Evolutionary conservation across 1,140 invertebrate species (phyloP), one percentile per base, ranked within the genome.

Genomic region (Drosophila azteca): DNA sequence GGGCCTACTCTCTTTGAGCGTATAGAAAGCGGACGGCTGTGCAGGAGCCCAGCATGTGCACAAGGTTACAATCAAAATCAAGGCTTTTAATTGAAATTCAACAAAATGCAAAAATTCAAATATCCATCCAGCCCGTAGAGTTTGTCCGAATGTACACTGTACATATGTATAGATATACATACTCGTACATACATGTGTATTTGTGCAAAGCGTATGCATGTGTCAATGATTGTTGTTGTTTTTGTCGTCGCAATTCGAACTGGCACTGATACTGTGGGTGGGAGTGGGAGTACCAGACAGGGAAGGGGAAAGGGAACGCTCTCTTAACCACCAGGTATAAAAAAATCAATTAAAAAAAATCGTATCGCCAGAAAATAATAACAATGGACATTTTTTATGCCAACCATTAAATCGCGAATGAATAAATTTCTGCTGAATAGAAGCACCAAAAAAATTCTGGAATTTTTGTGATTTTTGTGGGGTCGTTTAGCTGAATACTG

Each of bases 31-130:
- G 26, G 46, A n/a, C n/a, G n/a, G n/a, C n/a, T 51, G 49, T 43
- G 39, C 7, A 39, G 35, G 35, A 29, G 13, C 77, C 69, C 78
- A 88, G 70, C 75, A 67, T 79, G 79, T 82, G 62, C 61, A 87
- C 65, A 80, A 80, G 74, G 66, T 62, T 78, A 69, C 82, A 85
- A 81, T 85, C 69, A 87, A 87, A 87, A 87, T 88, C 83, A 88
- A 88, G 79, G 79, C 67, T 88, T 88, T 88, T 88, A 88, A 88
- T 88, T 88, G 79, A 88, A 88, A 88, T 83, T 82, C 79, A 87
- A 79, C 76, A 88, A 79, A 75, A 88, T 79, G 73, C 63, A 54
- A 66, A 79, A 83, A 79, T 68, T 68, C 70, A 73, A 70, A 69
- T 70, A 58, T 70, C 50, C 64, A 58, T 70, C 50, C 64, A 20